Conservation (phyloP, 2,113 vertebrate species). For the Albula goreensis region DNA sequence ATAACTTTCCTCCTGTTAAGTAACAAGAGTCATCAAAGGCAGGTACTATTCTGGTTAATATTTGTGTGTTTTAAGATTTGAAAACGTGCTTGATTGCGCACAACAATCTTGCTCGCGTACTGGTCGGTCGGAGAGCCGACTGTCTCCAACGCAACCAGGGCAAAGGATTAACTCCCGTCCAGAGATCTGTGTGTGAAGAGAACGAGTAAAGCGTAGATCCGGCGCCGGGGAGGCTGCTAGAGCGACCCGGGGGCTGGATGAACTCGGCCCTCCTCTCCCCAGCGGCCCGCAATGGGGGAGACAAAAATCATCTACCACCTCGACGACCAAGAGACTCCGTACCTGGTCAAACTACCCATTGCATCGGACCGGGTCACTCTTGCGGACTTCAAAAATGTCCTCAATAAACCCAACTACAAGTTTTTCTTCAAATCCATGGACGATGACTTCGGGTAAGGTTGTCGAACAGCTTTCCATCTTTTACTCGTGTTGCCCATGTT, state of each 20-base stretch:
- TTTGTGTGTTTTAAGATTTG: neutral
- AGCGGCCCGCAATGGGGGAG: slow-evolving; percentile 82
- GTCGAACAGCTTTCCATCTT: neutral
- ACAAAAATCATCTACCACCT: slow-evolving; percentile 98
- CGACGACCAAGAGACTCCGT: slow-evolving; percentile 96
- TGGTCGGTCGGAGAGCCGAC: neutral
- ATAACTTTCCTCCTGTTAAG: slow-evolving; percentile 9
- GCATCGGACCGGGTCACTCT: slow-evolving; percentile 90
- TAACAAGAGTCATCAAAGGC: neutral
- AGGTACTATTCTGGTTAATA: neutral
- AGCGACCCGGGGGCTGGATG: slow-evolving; percentile 66
- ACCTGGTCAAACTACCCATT: slow-evolving; percentile 90
- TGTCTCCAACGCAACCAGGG: neutral
- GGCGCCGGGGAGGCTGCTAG: slow-evolving; percentile 29
- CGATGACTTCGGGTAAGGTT: slow-evolving; percentile 90
- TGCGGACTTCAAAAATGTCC: slow-evolving; percentile 91
- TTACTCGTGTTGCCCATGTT: neutral
- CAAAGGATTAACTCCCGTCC: slow-evolving; percentile 5
- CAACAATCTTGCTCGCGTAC: neutral
- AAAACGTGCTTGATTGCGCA: neutral
- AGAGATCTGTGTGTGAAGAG: slow-evolving; percentile 12
- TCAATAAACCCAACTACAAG: slow-evolving; percentile 94
- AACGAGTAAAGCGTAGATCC: slow-evolving; percentile 17
- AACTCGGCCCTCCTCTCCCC: slow-evolving; percentile 60
- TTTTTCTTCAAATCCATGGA: slow-evolving; percentile 99